Conservation (phyloP, 2,797 vertebrate species). For the Sebastes itinus region DNA sequence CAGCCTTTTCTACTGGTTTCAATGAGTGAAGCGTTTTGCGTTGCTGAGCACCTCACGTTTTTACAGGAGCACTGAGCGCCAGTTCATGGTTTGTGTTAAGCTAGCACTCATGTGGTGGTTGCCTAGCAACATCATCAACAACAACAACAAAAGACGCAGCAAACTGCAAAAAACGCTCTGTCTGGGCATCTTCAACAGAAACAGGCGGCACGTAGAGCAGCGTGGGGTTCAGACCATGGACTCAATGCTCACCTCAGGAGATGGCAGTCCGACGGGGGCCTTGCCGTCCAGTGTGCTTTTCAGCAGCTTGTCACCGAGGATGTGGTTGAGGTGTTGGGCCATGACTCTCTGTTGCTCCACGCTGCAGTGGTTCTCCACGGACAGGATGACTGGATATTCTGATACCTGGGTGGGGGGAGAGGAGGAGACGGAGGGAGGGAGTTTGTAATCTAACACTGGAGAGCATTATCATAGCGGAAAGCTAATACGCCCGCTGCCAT, state of each 20-base stretch:
- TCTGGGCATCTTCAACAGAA: no score
- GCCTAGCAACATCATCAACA: no score
- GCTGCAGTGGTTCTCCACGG: slow-evolving; percentile 94
- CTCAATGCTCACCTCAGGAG: slow-evolving; percentile 87
- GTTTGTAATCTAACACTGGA: slow-evolving; percentile 53
- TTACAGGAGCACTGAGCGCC: no score
- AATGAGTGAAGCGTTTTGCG: no score
- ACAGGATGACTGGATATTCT: slow-evolving; percentile 92
- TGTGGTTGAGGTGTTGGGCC: slow-evolving; percentile 87
- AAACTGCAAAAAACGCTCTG: no score
- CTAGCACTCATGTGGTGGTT: no score
- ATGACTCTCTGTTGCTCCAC: slow-evolving; percentile 90
- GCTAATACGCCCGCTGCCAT: slow-evolving; percentile 46
- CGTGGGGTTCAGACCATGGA: not conserved
- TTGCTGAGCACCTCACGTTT: no score
- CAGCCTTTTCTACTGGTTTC: no score
- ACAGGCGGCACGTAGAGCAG: not conserved
- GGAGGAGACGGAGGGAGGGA: not conserved
- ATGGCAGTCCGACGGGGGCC: slow-evolving; percentile 81
- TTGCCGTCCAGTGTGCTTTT: slow-evolving; percentile 82
- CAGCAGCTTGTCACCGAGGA: slow-evolving; percentile 90
- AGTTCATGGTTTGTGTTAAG: no score
- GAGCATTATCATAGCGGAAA: slow-evolving; percentile 60
- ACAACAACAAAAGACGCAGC: no score
- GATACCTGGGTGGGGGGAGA: slow-evolving; percentile 80